These are phyloP conservation scores for Agrochola lychnidis DNA, from an alignment of 2,888 invertebrate genomes.

Conservation along the genomic window DNA sequence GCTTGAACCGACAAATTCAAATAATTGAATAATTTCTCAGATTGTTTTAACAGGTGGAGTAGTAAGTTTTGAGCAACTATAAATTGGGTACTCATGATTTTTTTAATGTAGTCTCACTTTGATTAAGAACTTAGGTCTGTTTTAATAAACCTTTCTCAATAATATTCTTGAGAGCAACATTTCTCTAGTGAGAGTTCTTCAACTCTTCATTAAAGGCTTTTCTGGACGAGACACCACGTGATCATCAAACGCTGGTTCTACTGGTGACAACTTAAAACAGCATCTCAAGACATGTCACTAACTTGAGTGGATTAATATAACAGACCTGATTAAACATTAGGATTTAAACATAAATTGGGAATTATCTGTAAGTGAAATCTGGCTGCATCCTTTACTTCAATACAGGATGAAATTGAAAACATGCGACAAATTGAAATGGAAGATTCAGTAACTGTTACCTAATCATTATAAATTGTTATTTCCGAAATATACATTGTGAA, in stretches of 20 bases:
- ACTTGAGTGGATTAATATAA: slow-evolving; percentile 18
- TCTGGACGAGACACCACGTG: no score
- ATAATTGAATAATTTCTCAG: not conserved
- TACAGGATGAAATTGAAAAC: no score
- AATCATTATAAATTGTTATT: no score
- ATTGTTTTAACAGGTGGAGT: not conserved
- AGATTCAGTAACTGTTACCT: no score
- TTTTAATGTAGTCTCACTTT: not conserved
- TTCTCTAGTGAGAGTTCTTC: not conserved
- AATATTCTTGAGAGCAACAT: not conserved
- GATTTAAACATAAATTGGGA: not conserved
- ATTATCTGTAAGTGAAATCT: slow-evolving; percentile 12
- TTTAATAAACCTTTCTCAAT: slow-evolving; percentile 5
- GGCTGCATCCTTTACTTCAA: slow-evolving; percentile 1
- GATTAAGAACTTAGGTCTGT: not conserved
- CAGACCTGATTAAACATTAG: not conserved
- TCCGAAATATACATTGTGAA: no score
- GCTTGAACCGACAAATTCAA: not conserved
- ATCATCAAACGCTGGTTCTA: no score
- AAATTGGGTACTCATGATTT: not conserved
- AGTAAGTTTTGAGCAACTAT: not conserved
- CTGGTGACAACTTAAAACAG: no score
- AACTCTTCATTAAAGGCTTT: no score
- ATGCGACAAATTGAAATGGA: no score
- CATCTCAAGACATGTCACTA: not conserved